Base-by-base conservation (phyloP, 2,113 vertebrate species). In the Rhadina sibilatrix region DNA sequence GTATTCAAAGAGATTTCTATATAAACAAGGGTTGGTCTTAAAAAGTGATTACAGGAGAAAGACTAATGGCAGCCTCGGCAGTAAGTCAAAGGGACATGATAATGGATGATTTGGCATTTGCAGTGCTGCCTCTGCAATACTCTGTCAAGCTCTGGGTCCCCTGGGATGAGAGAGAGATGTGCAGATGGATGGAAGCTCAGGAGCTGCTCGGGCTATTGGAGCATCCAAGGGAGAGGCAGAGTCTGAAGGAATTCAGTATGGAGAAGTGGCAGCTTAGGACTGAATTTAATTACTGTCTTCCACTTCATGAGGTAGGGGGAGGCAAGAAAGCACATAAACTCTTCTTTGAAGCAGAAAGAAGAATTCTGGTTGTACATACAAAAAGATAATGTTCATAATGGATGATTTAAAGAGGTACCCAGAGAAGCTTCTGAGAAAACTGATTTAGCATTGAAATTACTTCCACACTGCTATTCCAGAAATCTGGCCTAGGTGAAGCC, bases 121-220 rank as follows among this genome's bases (percentile, higher is more conserved):
- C 0, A 4, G 54, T 7, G 35, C 33, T 83, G 79, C 28, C 24
- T 83, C 42, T 86, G 52, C 52, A 78, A 11, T 61, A 30, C 10
- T 8, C 10, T 19, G 10, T 30, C 22, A 31, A 61, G 42, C 11
- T 70, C 27, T 78, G 83, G 10, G 30, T 78, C 44, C 33, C 40
- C 47, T 20, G 80, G 52, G 72, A 31, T 1, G 2, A 25, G 54
- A 77, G 33, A 20, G 40, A 42, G 49, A 15, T 54, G 27, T 61
- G 85, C 63, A 52, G 63, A 44, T 7, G 57, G 53, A 13, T 54
- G 56, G 38, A 25, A 50, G 10, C 46, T 80, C 70, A 82, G 49
- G 15, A 72, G 46, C 10, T 83, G 60, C 56, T 54, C 0, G 0
- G 15, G 9, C 7, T 5, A 0, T 23, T 59, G 69, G 23, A 75